These are phyloP conservation scores for Teleopsis dalmanni DNA, from an alignment of 1,140 invertebrate genomes.

Conservation along the genomic window DNA sequence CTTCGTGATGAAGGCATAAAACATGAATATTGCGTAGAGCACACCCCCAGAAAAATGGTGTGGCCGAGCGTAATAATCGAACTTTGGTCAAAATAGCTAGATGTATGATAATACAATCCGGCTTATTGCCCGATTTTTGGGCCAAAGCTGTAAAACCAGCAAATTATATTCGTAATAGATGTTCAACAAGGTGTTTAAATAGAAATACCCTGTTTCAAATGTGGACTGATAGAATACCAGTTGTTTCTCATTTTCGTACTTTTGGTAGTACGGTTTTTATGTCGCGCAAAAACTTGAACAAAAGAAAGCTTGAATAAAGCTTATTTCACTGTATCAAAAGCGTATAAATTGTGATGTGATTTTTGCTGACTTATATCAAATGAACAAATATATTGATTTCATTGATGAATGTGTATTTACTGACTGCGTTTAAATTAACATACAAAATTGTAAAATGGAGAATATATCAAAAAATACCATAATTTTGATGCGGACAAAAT, in stretches of 20 bases:
- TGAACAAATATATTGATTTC: neutral
- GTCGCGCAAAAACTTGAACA: neutral
- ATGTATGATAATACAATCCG: neutral
- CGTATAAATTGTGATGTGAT: slow-evolving; percentile 5
- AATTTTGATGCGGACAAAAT: neutral
- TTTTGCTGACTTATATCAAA: neutral
- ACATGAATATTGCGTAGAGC: slow-evolving; percentile 22
- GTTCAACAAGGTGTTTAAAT: slow-evolving; percentile 11
- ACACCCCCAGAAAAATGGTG: slow-evolving; percentile 39
- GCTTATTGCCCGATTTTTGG: slow-evolving; percentile 22
- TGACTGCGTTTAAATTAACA: neutral
- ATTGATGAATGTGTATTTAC: neutral
- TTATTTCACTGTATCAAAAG: slow-evolving; percentile 5
- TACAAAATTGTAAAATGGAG: neutral
- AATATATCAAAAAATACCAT: neutral
- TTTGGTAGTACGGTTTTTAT: slow-evolving; percentile 21
- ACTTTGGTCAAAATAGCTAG: slow-evolving; percentile 1
- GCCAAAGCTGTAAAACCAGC: slow-evolving; percentile 31
- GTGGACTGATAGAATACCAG: slow-evolving; percentile 29
- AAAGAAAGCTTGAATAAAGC: slow-evolving; percentile 3
- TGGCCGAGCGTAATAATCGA: slow-evolving; percentile 22
- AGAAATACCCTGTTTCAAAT: slow-evolving; percentile 31
- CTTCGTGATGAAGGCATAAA: slow-evolving; percentile 16
- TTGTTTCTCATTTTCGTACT: slow-evolving; percentile 26
- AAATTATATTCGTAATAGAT: slow-evolving; percentile 3